Evolutionary conservation across 2,888 invertebrate genomes (phyloP).

Genomic region (Cyrtodaria siliqua): DNA sequence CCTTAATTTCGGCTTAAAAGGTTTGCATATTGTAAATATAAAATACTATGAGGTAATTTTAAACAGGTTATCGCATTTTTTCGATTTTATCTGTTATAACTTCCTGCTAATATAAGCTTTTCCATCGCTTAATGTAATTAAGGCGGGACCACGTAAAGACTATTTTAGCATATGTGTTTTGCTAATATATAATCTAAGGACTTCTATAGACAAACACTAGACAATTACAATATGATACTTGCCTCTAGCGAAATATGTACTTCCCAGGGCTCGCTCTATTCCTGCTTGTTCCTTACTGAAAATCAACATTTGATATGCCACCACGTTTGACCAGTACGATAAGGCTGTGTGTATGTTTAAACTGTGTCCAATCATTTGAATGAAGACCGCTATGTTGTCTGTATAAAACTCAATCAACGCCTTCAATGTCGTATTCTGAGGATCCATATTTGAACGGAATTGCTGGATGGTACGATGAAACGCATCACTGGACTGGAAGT

Average conservation of each 20-base stretch:
- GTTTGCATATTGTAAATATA: too few relatives aligned
- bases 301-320: conserved; percentile 74
- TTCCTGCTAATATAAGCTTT: too few relatives aligned
- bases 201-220: neutral
- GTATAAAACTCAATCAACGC: conserved; percentile 68
- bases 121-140: too few relatives aligned
- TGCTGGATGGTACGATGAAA: conserved; percentile 25
- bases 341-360: conserved; percentile 60
- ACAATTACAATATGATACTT: conserved; percentile 27
- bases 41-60: too few relatives aligned
- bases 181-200: neutral
- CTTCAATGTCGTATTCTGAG: conserved; percentile 35
- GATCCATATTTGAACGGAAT: conserved; percentile 39
- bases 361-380: conserved; percentile 64
- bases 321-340: conserved; percentile 68
- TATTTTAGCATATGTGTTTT: too few relatives aligned
- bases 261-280: conserved; percentile 75
- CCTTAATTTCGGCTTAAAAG: too few relatives aligned
- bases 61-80: too few relatives aligned
- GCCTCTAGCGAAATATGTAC: conserved; percentile 75
- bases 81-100: too few relatives aligned
- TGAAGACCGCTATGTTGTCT: conserved; percentile 61
- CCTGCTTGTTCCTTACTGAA: conserved; percentile 76
- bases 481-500: conserved; percentile 20
- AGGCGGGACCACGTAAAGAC: too few relatives aligned